Base-by-base conservation (phyloP, 2,797 vertebrate species). In the Brachyrhaphis roseni region DNA sequence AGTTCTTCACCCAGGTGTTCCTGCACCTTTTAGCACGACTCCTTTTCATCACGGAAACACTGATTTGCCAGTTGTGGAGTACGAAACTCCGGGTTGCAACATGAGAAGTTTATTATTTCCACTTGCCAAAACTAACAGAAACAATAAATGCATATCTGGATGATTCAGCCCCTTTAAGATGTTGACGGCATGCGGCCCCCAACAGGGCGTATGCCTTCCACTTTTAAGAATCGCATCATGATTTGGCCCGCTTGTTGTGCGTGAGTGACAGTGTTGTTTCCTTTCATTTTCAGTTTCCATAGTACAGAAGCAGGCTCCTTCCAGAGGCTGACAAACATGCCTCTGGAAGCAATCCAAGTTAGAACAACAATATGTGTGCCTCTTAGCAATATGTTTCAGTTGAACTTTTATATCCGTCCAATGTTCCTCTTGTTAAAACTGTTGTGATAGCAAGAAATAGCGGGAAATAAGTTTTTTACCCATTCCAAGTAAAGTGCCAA, bases 391-490 rank as follows among this genome's bases (percentile, higher is more conserved):
- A 53, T 34, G 20, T 41, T 78, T 45, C 20, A 57, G 51, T 72
- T 43, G 66, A 2, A 26, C 39, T 23, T 53, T 59, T 72, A 64
- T 6, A 64, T 12, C 31, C 55, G 8, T 23, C 43, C 55, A 41
- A 7, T 11, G 16, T 59, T 31, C 36, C 4, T 31, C 31, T 47
- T 64, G 59, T 66, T 41, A 12, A 53, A 70, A 8, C 15, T 55
- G 31, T 47, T 76, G 76, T 71, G 49, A 77, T 31, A 43, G 11
- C 47, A n/a, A 51, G 76, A 77, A 20, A 20, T 77, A 0, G 41
- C 8, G 18, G 46, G 62, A 66, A 39, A 66, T 36, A 26, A 2
- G 26, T 26, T 23, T 10, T 26, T 11, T 23, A 0, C 39, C 51
- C 49, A 23, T 51, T 51, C 49, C 49, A 51, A 20, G 49, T 51